phyloP scores from a whole-genome alignment of 2,888 invertebrate genomes.

The Petrolisthes cinctipes region DNA sequence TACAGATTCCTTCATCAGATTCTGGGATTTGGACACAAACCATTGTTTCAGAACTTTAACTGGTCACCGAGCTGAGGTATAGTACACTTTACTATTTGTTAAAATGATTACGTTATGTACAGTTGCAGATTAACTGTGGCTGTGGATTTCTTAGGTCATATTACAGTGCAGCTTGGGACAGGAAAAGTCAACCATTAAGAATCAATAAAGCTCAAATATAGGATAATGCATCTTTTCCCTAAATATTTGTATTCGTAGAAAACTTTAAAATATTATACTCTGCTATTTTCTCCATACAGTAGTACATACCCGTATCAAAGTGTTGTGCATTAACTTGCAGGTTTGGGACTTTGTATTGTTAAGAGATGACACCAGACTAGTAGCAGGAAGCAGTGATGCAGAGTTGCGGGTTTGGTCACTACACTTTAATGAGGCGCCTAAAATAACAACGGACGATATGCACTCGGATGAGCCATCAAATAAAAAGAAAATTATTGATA shows the following conservation, averaged over 20 bases:
- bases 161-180: too few relatives aligned
- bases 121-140: too few relatives aligned
- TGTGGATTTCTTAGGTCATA: too few relatives aligned
- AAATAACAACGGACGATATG: background rate
- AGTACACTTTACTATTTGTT: too few relatives aligned
- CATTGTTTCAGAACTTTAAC: slow-evolving; percentile 95
- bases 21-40: slow-evolving; percentile 96
- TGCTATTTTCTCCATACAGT: background rate
- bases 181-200: too few relatives aligned
- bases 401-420: slow-evolving; percentile 89
- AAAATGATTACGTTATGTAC: too few relatives aligned
- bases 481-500: slow-evolving; percentile 37
- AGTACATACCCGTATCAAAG: background rate
- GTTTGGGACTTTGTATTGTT: slow-evolving; percentile 87
- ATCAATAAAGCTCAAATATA: too few relatives aligned
- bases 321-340: slow-evolving; percentile 70
- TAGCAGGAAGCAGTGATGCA: slow-evolving; percentile 89
- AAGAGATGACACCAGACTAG: slow-evolving; percentile 83
- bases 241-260: too few relatives aligned
- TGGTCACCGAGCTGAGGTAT: slow-evolving; percentile 86
- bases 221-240: too few relatives aligned
- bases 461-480: slow-evolving; percentile 28
- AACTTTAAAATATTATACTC: background rate
- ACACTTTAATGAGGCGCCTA: slow-evolving; percentile 72
- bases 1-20: slow-evolving; percentile 94